Evolutionary conservation across 92 coral and sea anemone species (phyloP).

Genomic region (Palythoa grandis): DNA sequence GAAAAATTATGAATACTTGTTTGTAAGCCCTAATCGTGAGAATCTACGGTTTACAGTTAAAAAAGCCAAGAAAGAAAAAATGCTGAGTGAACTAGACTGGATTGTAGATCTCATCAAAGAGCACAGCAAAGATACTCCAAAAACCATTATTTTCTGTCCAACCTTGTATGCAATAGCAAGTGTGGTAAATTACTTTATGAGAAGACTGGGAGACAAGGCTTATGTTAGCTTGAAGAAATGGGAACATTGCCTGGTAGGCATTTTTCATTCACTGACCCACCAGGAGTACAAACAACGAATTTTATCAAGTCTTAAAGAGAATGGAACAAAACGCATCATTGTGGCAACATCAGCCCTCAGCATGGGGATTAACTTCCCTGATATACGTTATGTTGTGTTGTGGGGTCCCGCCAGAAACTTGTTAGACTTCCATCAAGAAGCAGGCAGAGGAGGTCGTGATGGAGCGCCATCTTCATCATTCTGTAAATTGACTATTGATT

Average conservation of each 20-base stretch:
- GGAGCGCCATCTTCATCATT: constrained; percentile 47
- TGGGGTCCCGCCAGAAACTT: constrained; percentile 56
- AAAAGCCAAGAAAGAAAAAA: constrained; percentile 20
- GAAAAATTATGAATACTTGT: constrained; percentile 15
- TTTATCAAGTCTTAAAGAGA: constrained; percentile 21
- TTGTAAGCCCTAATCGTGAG: constrained; percentile 57
- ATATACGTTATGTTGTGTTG: constrained; percentile 48
- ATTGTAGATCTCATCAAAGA: constrained; percentile 36
- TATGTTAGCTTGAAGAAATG: constrained; percentile 38
- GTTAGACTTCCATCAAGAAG: constrained; percentile 67
- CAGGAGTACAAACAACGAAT: not conserved
- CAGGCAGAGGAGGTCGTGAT: constrained; percentile 68
- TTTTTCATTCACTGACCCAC: constrained; percentile 48
- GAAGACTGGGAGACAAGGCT: constrained; percentile 40
- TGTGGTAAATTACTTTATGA: constrained; percentile 50
- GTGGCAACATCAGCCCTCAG: constrained; percentile 59
- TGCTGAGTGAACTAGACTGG: constrained; percentile 58
- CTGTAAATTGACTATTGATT: constrained; percentile 42
- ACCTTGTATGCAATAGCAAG: constrained; percentile 56
- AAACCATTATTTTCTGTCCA: constrained; percentile 59
- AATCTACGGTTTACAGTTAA: constrained; percentile 42
- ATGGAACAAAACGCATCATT: constrained; percentile 46
- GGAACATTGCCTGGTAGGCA: constrained; percentile 52
- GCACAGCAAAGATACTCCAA: constrained; percentile 39
- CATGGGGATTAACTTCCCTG: constrained; percentile 68